phyloP scores from a whole-genome alignment of 2,797 vertebrate genomes.

The Coranthus polyacanthus region DNA sequence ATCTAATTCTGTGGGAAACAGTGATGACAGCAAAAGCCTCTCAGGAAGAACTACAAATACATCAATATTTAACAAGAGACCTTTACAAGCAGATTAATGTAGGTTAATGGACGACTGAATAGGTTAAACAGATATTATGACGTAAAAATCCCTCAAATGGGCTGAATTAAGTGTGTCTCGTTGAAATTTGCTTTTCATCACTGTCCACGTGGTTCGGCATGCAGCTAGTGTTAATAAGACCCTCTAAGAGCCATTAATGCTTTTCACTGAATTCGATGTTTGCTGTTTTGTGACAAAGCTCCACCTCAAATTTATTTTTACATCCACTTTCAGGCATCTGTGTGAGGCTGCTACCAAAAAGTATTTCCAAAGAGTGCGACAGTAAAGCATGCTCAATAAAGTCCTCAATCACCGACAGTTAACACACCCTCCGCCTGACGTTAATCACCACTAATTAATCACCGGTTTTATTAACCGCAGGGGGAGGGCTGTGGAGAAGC shows the following conservation, averaged over 20 bases:
- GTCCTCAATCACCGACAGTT: slow-evolving; percentile 8
- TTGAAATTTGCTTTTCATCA: slow-evolving; percentile 1
- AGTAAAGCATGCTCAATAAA: slow-evolving; percentile 41
- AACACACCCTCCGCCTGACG: background rate
- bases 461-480: slow-evolving; percentile 5
- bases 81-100: too few species aligned
- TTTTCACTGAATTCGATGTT: background rate
- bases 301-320: slow-evolving; percentile 35
- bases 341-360: slow-evolving; percentile 22
- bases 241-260: slow-evolving; percentile 19
- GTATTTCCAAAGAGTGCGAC: slow-evolving; percentile 7
- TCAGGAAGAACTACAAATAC: too few species aligned
- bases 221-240: slow-evolving; percentile 39
- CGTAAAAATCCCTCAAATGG: background rate
- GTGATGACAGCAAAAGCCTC: too few species aligned
- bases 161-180: background rate
- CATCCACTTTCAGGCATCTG: slow-evolving; percentile 2
- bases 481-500: slow-evolving; percentile 9
- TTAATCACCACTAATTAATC: slow-evolving; percentile 34
- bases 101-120: too few species aligned
- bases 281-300: too few species aligned
- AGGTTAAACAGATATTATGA: background rate
- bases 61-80: too few species aligned
- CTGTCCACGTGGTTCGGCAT: slow-evolving; percentile 13
- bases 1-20: too few species aligned